Conservation (phyloP, 2,888 invertebrate genomes). For the Dicyrtoma fusca region DNA sequence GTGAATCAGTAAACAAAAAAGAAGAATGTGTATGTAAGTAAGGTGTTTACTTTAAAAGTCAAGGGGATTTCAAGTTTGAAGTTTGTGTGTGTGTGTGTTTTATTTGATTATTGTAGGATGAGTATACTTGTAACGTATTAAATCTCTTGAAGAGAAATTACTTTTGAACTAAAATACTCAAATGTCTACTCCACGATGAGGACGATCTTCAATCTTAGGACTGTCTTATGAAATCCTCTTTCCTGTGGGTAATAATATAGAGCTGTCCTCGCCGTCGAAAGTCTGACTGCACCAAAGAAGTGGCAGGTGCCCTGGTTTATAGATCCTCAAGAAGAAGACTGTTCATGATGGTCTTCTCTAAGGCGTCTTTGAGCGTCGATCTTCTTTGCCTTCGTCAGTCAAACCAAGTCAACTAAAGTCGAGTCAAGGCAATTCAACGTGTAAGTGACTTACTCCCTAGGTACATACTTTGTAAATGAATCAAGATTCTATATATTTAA, state of each 20-base stretch:
- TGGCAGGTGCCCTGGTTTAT: slow-evolving; percentile 52
- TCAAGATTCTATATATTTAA: too few relatives aligned
- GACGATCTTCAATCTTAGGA: too few relatives aligned
- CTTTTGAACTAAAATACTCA: too few relatives aligned
- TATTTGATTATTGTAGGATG: background rate
- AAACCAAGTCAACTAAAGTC: too few relatives aligned
- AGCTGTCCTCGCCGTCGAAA: slow-evolving; percentile 23
- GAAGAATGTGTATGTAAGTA: too few relatives aligned
- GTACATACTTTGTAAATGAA: too few relatives aligned
- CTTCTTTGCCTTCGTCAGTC: slow-evolving; percentile 3
- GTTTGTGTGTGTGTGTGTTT: background rate
- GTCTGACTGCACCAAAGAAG: slow-evolving; percentile 38
- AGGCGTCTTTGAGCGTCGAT: background rate
- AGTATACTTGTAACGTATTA: too few relatives aligned
- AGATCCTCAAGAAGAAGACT: slow-evolving; percentile 17
- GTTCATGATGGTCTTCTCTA: background rate
- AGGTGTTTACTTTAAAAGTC: background rate
- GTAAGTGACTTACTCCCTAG: too few relatives aligned
- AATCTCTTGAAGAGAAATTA: too few relatives aligned
- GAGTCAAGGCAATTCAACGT: too few relatives aligned
- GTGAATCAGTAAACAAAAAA: background rate
- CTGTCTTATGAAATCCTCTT: slow-evolving; percentile 4
- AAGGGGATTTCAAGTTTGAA: background rate
- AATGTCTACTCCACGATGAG: too few relatives aligned
- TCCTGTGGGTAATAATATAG: background rate